Evolutionary conservation across 2,888 invertebrate genomes (phyloP).

Genomic region (Eristalinus aeneus): DNA sequence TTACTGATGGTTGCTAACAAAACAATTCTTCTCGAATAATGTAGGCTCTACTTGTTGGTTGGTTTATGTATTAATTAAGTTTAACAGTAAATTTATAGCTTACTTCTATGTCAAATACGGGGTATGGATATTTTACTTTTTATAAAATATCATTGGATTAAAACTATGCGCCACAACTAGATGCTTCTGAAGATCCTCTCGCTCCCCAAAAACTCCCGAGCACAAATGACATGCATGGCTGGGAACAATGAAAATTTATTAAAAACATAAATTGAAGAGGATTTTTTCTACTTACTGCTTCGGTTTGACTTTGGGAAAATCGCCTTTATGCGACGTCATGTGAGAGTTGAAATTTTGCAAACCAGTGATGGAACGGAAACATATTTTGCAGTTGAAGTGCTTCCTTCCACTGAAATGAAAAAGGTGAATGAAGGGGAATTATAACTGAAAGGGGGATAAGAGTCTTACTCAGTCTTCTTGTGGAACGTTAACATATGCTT

Average conservation of each 20-base stretch:
- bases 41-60: slow-evolving; percentile 29
- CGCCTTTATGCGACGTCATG: slow-evolving; percentile 62
- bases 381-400: slow-evolving; percentile 64
- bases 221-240: slow-evolving; percentile 66
- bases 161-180: slow-evolving; percentile 68
- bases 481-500: slow-evolving; percentile 61
- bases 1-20: slow-evolving; percentile 4
- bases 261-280: background rate
- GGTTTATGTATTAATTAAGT: slow-evolving; percentile 21
- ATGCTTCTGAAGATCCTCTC: slow-evolving; percentile 64
- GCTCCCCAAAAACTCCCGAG: slow-evolving; percentile 56
- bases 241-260: background rate
- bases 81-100: slow-evolving; percentile 50
- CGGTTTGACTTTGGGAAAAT: slow-evolving; percentile 54
- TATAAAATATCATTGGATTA: slow-evolving; percentile 68
- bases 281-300: slow-evolving; percentile 44
- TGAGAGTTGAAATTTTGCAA: slow-evolving; percentile 64
- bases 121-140: slow-evolving; percentile 46
- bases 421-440: background rate
- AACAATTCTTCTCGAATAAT: slow-evolving; percentile 29
- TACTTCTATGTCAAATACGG: slow-evolving; percentile 52
- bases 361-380: slow-evolving; percentile 62
- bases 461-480: slow-evolving; percentile 58
- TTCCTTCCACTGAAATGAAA: slow-evolving; percentile 49
- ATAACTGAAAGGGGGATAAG: background rate